Conservation (phyloP, 1,140 invertebrate genomes). For the Camponotus vicinus region DNA sequence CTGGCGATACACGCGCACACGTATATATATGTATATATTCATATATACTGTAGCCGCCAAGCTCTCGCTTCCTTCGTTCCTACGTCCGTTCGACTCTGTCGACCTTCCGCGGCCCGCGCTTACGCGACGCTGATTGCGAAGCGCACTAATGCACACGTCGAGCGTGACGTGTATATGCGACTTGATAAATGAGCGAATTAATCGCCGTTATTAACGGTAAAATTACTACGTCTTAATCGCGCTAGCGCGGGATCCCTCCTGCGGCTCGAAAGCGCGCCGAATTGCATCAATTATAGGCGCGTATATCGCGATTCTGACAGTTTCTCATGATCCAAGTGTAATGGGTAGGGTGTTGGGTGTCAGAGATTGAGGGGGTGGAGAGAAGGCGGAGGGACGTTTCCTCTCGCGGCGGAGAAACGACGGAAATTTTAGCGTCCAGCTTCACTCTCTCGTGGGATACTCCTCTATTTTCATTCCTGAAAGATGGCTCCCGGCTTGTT, state of each 20-base stretch:
- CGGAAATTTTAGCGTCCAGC: constrained; percentile 66
- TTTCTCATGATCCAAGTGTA: neutral
- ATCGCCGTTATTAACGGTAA: constrained; percentile 53
- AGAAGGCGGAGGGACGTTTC: constrained; percentile 6
- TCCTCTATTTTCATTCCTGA: constrained; percentile 83
- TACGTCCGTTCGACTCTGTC: constrained; percentile 42
- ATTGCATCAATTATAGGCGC: neutral
- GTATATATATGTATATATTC: too few relatives aligned
- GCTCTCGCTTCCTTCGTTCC: constrained; percentile 42
- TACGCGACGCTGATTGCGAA: constrained; percentile 33
- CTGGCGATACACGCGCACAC: constrained; percentile 2
- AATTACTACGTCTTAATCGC: constrained; percentile 42
- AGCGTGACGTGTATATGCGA: neutral
- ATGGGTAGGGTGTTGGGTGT: neutral
- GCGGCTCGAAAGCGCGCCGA: neutral
- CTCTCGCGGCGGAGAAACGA: constrained; percentile 70
- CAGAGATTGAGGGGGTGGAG: neutral
- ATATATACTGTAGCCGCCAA: neutral
- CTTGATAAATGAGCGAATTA: constrained; percentile 50
- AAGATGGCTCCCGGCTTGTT: constrained; percentile 76
- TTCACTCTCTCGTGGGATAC: constrained; percentile 61
- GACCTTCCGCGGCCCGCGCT: constrained; percentile 38
- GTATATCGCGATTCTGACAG: neutral
- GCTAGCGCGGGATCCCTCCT: too few relatives aligned
- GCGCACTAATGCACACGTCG: neutral